phyloP scores from a whole-genome alignment of 1,140 invertebrate genomes.

The Lordiphosa mommai region DNA sequence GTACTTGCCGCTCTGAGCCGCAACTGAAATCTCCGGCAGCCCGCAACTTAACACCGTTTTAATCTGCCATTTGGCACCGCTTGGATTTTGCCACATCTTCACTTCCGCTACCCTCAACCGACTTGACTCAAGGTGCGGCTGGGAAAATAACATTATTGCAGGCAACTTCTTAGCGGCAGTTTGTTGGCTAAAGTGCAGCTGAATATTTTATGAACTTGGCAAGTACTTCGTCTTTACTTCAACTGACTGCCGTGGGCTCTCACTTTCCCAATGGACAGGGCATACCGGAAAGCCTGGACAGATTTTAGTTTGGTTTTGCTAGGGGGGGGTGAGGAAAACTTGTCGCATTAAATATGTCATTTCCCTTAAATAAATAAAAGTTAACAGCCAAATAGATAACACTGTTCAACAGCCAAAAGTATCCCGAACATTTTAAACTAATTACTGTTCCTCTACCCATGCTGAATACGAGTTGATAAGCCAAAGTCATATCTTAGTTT shows the following conservation, averaged over 20 bases:
- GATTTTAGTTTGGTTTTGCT: conserved; percentile 28
- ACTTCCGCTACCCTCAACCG: conserved; percentile 13
- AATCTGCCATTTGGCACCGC: conserved; percentile 74
- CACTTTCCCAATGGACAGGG: conserved; percentile 1
- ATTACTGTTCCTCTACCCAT: no score
- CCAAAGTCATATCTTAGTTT: no score
- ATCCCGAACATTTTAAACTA: no score
- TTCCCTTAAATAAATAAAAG: conserved; percentile 52
- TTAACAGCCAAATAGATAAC: conserved; percentile 1
- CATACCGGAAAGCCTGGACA: conserved; percentile 19
- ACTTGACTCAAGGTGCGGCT: conserved; percentile 41
- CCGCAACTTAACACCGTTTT: conserved; percentile 69
- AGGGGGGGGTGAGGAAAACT: no score
- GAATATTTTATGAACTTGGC: conserved; percentile 74
- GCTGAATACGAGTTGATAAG: no score
- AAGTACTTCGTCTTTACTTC: conserved; percentile 63
- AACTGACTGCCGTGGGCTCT: conserved; percentile 21
- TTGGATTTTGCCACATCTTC: conserved; percentile 21
- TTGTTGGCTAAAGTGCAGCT: conserved; percentile 67
- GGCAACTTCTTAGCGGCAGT: conserved; percentile 71
- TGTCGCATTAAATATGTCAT: conserved; percentile 35
- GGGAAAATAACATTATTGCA: conserved; percentile 69
- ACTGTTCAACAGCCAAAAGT: no score
- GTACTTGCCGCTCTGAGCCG: conserved; percentile 33
- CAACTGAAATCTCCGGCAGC: conserved; percentile 41